Conservation (phyloP, 1,140 invertebrate species). For the Drosophila serrata region DNA sequence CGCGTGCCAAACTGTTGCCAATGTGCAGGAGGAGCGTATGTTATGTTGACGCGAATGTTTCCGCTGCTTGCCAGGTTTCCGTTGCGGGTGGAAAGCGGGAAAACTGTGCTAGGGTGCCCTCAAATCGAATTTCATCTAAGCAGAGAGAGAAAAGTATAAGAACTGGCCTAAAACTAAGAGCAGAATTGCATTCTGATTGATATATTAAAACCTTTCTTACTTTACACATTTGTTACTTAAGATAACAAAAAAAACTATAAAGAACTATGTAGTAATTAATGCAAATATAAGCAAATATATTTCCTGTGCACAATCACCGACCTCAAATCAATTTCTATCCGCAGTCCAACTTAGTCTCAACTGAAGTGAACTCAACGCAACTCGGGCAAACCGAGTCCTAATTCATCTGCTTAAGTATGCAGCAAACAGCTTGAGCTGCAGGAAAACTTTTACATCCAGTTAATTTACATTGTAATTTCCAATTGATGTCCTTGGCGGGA, state of each 20-base stretch:
- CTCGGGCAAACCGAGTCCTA: constrained; percentile 29
- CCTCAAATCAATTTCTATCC: constrained; percentile 54
- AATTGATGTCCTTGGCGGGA: constrained; percentile 46
- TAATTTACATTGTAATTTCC: constrained; percentile 70
- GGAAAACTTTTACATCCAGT: constrained; percentile 53
- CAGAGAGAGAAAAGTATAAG: not conserved
- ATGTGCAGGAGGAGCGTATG: constrained; percentile 39
- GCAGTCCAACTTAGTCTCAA: constrained; percentile 8
- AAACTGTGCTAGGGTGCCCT: not conserved
- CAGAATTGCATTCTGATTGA: too few species aligned
- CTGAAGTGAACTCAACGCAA: constrained; percentile 20
- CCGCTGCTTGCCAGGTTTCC: constrained; percentile 57
- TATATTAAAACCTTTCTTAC: too few species aligned
- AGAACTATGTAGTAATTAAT: too few species aligned
- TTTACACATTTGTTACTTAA: too few species aligned
- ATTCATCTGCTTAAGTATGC: constrained; percentile 56
- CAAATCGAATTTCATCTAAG: constrained; percentile 44
- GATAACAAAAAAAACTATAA: not conserved
- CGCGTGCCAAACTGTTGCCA: constrained; percentile 72
- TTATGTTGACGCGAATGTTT: constrained; percentile 58
- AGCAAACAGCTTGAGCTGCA: constrained; percentile 38
- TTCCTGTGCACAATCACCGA: not conserved
- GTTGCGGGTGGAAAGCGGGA: constrained; percentile 2
- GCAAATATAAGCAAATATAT: too few species aligned
- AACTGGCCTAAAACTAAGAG: too few species aligned